Percentiles rank a stretch among this genome's conserved stretches.
Conservation (phyloP, 2,113 vertebrate species). For the Macrotis lagotis region DNA sequence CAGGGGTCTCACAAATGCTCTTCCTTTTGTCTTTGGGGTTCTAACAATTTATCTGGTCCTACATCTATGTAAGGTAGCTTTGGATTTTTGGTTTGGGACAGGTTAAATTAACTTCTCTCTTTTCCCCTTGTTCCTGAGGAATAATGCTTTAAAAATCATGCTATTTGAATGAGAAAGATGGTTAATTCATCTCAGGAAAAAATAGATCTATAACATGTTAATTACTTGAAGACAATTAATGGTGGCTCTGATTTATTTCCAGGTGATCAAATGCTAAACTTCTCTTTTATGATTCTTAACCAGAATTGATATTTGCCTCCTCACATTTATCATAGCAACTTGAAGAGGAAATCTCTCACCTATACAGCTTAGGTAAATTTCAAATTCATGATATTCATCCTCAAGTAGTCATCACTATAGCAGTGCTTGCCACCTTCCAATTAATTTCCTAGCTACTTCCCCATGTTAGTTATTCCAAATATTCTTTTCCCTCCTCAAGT, state of each 20-base stretch:
- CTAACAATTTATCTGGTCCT: too few species aligned
- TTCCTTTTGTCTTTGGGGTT: too few species aligned
- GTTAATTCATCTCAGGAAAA: slow-evolving; percentile 4
- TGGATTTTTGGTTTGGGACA: slow-evolving; percentile 20
- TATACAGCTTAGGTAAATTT: background rate
- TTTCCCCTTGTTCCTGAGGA: background rate
- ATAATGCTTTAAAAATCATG: background rate
- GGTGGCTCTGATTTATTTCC: background rate
- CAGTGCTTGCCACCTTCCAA: background rate
- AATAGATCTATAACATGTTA: slow-evolving; percentile 28
- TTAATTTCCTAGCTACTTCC: background rate
- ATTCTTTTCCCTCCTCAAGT: background rate
- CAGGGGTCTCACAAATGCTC: too few species aligned
- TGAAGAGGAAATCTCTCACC: background rate
- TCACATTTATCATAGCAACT: background rate
- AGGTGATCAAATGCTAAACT: background rate
- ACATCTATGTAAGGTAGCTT: slow-evolving; percentile 14
- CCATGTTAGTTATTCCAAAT: background rate
- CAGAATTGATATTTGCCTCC: background rate
- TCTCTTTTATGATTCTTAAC: background rate
- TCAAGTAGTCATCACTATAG: background rate
- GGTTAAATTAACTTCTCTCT: slow-evolving; percentile 27
- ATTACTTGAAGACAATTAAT: background rate
- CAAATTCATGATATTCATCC: background rate
- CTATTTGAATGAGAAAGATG: background rate